These are phyloP conservation scores for Gnathonemus echidnorhynchus DNA, from an alignment of 2,113 vertebrate species.

Conservation along the genomic window DNA sequence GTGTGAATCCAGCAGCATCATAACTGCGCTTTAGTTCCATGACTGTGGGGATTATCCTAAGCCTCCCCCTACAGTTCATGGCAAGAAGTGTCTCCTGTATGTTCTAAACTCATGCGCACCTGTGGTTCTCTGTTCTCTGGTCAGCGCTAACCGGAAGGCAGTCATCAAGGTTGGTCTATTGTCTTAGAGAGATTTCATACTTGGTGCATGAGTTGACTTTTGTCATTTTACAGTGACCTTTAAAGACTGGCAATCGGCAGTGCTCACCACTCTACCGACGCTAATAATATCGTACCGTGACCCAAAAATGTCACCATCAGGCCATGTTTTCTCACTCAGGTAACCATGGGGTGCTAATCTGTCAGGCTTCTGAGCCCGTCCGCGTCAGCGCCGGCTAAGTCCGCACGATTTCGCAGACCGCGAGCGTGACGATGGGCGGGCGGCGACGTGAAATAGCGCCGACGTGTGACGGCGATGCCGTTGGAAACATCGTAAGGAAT, in stretches of 20 bases:
- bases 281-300: background rate
- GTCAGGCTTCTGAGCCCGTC: background rate
- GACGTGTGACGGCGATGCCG: background rate
- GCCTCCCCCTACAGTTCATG: background rate
- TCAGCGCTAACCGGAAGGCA: background rate
- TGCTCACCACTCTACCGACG: background rate
- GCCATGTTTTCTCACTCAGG: background rate
- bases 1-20: background rate
- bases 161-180: background rate
- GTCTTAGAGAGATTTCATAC: background rate
- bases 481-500: background rate
- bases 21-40: background rate
- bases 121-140: background rate
- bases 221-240: background rate
- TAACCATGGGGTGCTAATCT: background rate
- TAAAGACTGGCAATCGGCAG: background rate
- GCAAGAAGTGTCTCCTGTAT: background rate
- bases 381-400: background rate
- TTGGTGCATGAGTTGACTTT: background rate
- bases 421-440: background rate
- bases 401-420: background rate
- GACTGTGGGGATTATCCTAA: background rate
- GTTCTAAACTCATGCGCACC: background rate
- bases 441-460: background rate
- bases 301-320: background rate